Base-by-base conservation (phyloP, 64 coral and sea anemone species). In the Acropora yongei region DNA sequence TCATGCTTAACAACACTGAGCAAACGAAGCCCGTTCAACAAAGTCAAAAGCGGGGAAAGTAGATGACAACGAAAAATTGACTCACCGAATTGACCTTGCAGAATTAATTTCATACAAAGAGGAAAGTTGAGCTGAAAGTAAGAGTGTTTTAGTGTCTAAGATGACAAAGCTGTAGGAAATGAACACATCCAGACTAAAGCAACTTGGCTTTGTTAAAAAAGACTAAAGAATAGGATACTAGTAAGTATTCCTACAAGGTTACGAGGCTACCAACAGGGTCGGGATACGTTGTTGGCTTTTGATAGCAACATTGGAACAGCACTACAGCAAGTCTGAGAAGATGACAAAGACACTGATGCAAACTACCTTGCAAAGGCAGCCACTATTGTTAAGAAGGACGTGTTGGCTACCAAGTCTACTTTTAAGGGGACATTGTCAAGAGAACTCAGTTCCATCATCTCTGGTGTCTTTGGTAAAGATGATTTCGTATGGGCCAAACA, bases 21-120 rank as follows among this genome's bases (percentile, higher is more conserved):
- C 68, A 93, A 93, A 93, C 19, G 53, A 80, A 80, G 88, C 72
- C 30, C 72, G 72, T 75, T 75, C 72, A 75, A 75, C 30, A 75
- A 44, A 1, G 41, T 75, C 72, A 43, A 75, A 75, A 44, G 72
- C 30, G 72, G 72, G 5, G 41, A 75, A 75, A 75, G 72, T 41
- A 72, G 78, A 83, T 14, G 87, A 94, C 44, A 9, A 58, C 44
- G 74, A 90, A 53, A 19, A 45, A 43, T 72, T 78, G 68, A 69
- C 66, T 78, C 87, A 95, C 78, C 82, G 87, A 13, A 78, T 89
- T 42, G 88, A 77, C 57, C 90, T 91, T 80, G 75, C 93, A 67
- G 75, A 89, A 51, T 77, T 95, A 30, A 80, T 95, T 79, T 78
- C 76, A 2, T 91, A 87, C 71, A 95, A 87, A 55, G 93, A 95